Evolutionary conservation across 2,113 vertebrate genomes (phyloP).

Genomic region (Colossoma macropomum): DNA sequence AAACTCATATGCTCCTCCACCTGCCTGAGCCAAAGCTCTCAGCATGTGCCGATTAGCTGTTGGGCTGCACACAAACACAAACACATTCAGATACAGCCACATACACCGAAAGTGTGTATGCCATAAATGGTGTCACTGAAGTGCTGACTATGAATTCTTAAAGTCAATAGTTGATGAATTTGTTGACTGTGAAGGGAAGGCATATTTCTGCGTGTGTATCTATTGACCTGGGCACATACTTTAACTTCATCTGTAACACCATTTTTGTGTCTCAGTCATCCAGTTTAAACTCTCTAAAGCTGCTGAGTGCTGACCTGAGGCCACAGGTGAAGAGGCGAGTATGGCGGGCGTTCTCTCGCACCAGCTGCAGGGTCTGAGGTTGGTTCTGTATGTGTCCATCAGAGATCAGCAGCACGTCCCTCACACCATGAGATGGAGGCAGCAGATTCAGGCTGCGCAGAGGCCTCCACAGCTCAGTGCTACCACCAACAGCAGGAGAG

Average conservation of each 20-base stretch:
- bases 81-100: not conserved
- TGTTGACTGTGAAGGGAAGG: too few species aligned
- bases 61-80: slow-evolving; percentile 68
- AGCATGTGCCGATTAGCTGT: slow-evolving; percentile 88
- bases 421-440: slow-evolving; percentile 75
- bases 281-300: not conserved
- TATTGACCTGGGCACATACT: too few species aligned
- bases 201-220: not conserved
- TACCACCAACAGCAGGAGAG: slow-evolving; percentile 77
- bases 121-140: too few species aligned
- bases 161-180: too few species aligned
- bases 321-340: slow-evolving; percentile 88
- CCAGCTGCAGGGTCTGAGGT: slow-evolving; percentile 75
- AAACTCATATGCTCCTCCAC: slow-evolving; percentile 87
- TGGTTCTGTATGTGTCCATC: slow-evolving; percentile 88
- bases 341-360: slow-evolving; percentile 75
- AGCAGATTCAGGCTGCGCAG: slow-evolving; percentile 81
- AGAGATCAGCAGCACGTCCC: slow-evolving; percentile 85
- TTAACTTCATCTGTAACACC: too few species aligned
- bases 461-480: slow-evolving; percentile 87
- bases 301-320: slow-evolving; percentile 74
- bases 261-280: not conserved
- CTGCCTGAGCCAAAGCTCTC: slow-evolving; percentile 81
- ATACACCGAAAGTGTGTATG: not conserved
- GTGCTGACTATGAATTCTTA: too few species aligned